A percentile compares a stretch with the other conserved stretches of the same genome.
These are phyloP conservation scores for Drosophila atroscutellata DNA, from an alignment of 2,888 invertebrate genomes.

Conservation along the genomic window DNA sequence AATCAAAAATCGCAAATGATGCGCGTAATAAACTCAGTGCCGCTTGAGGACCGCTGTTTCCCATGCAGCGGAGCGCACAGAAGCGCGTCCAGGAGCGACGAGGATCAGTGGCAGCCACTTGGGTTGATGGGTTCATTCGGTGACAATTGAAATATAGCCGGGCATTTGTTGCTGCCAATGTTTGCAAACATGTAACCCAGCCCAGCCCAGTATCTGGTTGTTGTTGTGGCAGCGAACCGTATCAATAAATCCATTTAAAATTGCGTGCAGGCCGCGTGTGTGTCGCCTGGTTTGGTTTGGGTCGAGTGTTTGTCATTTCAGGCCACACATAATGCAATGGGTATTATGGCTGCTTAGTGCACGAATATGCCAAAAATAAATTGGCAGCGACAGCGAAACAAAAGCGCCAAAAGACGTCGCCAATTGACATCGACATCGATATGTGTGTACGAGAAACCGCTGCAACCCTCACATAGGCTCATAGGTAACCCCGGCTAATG, in stretches of 20 bases:
- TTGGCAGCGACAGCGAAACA: conserved; percentile 74
- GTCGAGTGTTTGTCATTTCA: conserved; percentile 66
- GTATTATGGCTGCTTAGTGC: conserved; percentile 77
- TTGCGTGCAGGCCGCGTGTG: conserved; percentile 71
- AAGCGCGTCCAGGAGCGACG: conserved; percentile 10
- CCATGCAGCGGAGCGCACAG: conserved; percentile 51
- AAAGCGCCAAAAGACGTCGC: conserved; percentile 67
- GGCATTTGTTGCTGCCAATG: conserved; percentile 72
- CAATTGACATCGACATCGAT: conserved; percentile 68
- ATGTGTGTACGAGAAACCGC: not conserved
- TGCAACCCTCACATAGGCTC: conserved; percentile 37
- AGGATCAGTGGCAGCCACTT: conserved; percentile 40
- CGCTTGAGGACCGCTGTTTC: conserved; percentile 50
- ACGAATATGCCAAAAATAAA: conserved; percentile 69
- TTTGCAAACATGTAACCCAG: conserved; percentile 74
- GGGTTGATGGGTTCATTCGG: conserved; percentile 78
- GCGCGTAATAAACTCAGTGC: conserved; percentile 77
- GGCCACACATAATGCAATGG: conserved; percentile 71
- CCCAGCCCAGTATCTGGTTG: conserved; percentile 13
- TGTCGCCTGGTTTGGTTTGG: not conserved
- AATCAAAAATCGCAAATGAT: conserved; percentile 83
- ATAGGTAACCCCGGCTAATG: conserved; percentile 49
- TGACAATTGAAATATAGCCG: conserved; percentile 82
- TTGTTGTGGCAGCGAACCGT: conserved; percentile 67
- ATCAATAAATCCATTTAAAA: conserved; percentile 81